Percentiles rank a stretch among this genome's conserved stretches.
Conservation (phyloP, 2,888 invertebrate genomes). For the Hydraecia micacea region DNA sequence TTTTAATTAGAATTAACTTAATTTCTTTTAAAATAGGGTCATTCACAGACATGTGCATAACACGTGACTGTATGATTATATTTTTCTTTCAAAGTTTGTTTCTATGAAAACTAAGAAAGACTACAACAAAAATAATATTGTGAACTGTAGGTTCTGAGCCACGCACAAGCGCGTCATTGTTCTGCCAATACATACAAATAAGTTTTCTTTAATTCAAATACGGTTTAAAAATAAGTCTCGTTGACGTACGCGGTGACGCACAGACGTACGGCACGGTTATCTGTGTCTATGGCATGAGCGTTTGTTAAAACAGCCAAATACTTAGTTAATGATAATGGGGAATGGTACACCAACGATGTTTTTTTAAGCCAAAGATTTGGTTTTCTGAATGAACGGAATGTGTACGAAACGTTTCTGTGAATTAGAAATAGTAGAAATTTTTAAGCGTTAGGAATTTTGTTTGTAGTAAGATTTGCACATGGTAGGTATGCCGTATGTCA, state of each 20-base stretch:
- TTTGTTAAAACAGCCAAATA: constrained; percentile 9
- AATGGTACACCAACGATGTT: constrained; percentile 15
- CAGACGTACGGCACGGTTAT: neutral
- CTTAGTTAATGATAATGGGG: constrained; percentile 27
- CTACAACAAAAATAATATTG: neutral
- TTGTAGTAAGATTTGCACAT: constrained; percentile 14
- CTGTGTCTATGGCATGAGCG: constrained; percentile 2
- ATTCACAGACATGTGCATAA: neutral
- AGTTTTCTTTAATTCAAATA: constrained; percentile 8
- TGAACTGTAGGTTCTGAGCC: neutral
- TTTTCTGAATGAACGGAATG: constrained; percentile 42
- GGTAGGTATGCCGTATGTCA: neutral
- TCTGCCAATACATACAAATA: constrained; percentile 18
- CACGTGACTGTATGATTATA: neutral
- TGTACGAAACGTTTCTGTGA: constrained; percentile 5
- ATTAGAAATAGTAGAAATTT: constrained; percentile 31
- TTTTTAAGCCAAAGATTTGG: neutral
- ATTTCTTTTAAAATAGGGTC: neutral
- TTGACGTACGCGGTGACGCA: constrained; percentile 62
- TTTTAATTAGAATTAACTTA: neutral
- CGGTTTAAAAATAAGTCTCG: constrained; percentile 48
- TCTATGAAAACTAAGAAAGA: neutral
- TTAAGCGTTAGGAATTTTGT: constrained; percentile 15
- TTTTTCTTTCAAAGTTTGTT: neutral
- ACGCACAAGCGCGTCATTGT: constrained; percentile 20